Evolutionary conservation across 2,888 invertebrate species (phyloP).

Genomic region (Orthonevra nobilis): DNA sequence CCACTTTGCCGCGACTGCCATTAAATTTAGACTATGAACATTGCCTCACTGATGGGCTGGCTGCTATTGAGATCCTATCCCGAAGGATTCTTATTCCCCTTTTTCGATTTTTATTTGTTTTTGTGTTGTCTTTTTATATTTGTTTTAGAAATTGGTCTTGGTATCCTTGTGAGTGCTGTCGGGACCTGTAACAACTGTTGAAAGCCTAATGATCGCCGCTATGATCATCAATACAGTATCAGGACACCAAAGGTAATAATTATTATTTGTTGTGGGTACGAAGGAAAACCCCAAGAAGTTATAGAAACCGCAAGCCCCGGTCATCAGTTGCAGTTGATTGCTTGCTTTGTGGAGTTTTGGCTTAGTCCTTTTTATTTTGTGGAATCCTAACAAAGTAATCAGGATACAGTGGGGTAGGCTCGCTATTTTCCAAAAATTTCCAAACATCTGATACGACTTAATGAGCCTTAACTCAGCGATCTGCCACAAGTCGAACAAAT

Average conservation of each 20-base stretch:
- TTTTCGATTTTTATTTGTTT: slow-evolving; percentile 36
- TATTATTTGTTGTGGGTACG: slow-evolving; percentile 31
- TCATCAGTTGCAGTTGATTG: slow-evolving; percentile 40
- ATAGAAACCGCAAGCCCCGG: slow-evolving; percentile 41
- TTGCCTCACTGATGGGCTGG: neutral
- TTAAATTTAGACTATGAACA: slow-evolving; percentile 66
- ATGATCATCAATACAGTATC: slow-evolving; percentile 39
- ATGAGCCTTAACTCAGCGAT: slow-evolving; percentile 40
- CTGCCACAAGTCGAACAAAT: neutral
- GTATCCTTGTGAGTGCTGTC: slow-evolving; percentile 34
- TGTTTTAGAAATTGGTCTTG: slow-evolving; percentile 57
- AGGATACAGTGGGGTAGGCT: slow-evolving; percentile 17
- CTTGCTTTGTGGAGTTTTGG: slow-evolving; percentile 19
- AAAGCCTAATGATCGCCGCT: slow-evolving; percentile 65
- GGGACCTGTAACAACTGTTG: slow-evolving; percentile 63
- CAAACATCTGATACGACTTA: slow-evolving; percentile 68
- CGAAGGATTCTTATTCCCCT: slow-evolving; percentile 22
- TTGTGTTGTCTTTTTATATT: slow-evolving; percentile 35
- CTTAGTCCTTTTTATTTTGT: slow-evolving; percentile 24
- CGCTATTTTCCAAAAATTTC: slow-evolving; percentile 28
- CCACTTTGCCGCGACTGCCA: slow-evolving; percentile 66
- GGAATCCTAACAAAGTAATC: slow-evolving; percentile 28
- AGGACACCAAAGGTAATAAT: slow-evolving; percentile 41
- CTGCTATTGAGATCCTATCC: neutral
- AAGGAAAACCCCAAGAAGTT: slow-evolving; percentile 46